Conservation (phyloP, 2,797 vertebrate genomes). For the Adrianichthys oophorus region DNA sequence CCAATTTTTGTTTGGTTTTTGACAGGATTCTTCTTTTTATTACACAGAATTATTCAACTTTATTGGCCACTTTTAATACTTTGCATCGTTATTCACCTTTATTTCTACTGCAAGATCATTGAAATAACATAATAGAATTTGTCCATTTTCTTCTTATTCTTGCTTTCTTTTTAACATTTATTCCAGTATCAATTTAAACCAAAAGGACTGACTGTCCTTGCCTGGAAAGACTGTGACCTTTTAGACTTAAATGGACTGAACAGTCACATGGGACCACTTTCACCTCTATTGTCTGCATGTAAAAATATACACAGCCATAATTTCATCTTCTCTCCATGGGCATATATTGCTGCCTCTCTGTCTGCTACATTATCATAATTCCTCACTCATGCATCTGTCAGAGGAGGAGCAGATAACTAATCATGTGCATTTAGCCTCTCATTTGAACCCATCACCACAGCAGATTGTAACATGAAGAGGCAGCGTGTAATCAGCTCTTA, state of each 20-base stretch:
- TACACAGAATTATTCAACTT: no score
- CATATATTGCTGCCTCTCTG: conserved; percentile 26
- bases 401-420: conserved; percentile 52
- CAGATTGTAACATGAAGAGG: conserved; percentile 51
- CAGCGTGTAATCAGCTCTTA: conserved; percentile 38
- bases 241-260: conserved; percentile 5
- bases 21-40: conserved; percentile 13
- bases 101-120: conserved; percentile 25
- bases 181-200: conserved; percentile 10
- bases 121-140: conserved; percentile 20
- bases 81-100: neutral
- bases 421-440: conserved; percentile 64
- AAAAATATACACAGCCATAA: conserved; percentile 14
- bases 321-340: conserved; percentile 20
- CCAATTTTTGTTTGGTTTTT: conserved; percentile 34
- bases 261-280: conserved; percentile 9
- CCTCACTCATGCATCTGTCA: conserved; percentile 54
- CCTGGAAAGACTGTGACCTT: conserved; percentile 10
- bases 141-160: conserved; percentile 16
- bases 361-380: conserved; percentile 50
- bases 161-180: neutral
- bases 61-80: conserved; percentile 25
- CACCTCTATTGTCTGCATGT: conserved; percentile 15
- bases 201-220: conserved; percentile 50
- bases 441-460: conserved; percentile 55